A percentile compares a stretch with the other conserved stretches of the same genome.
Conservation (phyloP, 2,797 vertebrate genomes). For the Girardinus metallicus region DNA sequence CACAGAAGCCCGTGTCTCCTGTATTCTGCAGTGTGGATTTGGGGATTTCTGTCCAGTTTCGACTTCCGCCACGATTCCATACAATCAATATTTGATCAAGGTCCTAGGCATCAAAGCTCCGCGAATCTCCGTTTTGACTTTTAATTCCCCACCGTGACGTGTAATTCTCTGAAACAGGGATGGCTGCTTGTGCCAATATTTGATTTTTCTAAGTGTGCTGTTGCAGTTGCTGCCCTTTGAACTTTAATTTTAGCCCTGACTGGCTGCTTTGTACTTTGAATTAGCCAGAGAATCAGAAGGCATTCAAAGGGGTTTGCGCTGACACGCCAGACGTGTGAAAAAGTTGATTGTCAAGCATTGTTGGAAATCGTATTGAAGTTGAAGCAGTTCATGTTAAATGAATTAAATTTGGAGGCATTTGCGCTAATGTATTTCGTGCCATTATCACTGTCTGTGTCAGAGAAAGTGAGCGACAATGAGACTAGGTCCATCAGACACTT, state of each 20-base stretch:
- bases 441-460: neutral
- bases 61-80: constrained; percentile 44
- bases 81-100: constrained; percentile 81
- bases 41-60: constrained; percentile 70
- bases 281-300: constrained; percentile 14
- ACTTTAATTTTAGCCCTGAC: constrained; percentile 48
- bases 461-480: neutral
- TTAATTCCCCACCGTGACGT: constrained; percentile 40
- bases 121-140: constrained; percentile 44
- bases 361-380: neutral
- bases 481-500: neutral
- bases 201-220: constrained; percentile 57
- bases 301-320: constrained; percentile 3
- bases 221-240: constrained; percentile 53
- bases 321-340: constrained; percentile 1
- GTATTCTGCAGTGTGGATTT: constrained; percentile 61
- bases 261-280: constrained; percentile 22
- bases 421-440: neutral
- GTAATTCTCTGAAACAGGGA: constrained; percentile 43
- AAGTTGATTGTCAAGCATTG: neutral
- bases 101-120: constrained; percentile 42
- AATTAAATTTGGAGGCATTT: neutral
- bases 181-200: constrained; percentile 65
- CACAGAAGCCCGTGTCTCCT: constrained; percentile 53
- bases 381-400: neutral